Base-by-base conservation (phyloP, 2,113 vertebrate genomes). In the Casuarius casuarius region DNA sequence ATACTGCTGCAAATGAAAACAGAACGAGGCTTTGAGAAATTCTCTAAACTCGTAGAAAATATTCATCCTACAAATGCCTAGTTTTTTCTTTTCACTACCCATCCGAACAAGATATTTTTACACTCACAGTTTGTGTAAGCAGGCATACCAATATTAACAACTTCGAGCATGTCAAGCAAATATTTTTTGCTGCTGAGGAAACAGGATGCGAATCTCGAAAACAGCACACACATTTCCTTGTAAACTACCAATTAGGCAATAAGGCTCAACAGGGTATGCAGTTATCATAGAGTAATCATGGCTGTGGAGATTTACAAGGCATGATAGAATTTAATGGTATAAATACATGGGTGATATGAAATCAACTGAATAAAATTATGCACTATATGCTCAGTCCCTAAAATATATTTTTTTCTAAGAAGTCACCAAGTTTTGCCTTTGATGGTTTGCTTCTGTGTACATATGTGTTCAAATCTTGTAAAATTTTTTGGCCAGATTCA, bases 161-260 rank as follows among this genome's bases (percentile, higher is more conserved):
- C n/a, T 94, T 77, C 18, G 58, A 84, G 13, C 12, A 25, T 42
- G 59, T 71, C 75, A 87, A 38, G n/a, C 14, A 92, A 95, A 72
- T 85, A 84, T 59, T 72, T 17, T 63, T 94, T 90, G 18, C 56
- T 81, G 58, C 70, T 94, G 59, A 81, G 62, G 68, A 86, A 97
- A 92, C 56, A 80, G 67, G 68, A 63, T 93, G 28, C 10, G 90
- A 90, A 35, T 91, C 67, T 94, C 67, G 78, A 90, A 96, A 91
- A 25, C 12, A 84, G 70, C 25, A 73, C 9, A 95, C 49, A 59
- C n/a, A 95, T 66, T 95, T 93, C 54, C 65, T 94, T 94, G 62
- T 90, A 82, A 88, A 87, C 76, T 92, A 77, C 84, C 70, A 95
- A 93, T 96, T 94, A 92, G 76, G 35, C 74, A 79, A n/a, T 83